These are phyloP conservation scores for Ormyrus thymus DNA, from an alignment of 2,888 invertebrate species.

Conservation along the genomic window DNA sequence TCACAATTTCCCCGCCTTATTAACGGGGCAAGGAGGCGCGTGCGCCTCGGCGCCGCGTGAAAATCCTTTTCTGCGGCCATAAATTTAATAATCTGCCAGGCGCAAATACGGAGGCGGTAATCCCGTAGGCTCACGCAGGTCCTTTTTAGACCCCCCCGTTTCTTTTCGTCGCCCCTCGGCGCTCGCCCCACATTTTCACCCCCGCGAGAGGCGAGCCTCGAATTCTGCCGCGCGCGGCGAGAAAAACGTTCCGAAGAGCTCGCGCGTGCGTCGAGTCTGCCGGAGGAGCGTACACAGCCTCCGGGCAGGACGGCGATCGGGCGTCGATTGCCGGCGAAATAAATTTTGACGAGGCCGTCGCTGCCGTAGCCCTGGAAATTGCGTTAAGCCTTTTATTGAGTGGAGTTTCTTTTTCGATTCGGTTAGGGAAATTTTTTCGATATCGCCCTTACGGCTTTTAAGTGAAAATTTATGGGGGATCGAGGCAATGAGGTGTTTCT, in stretches of 20 bases:
- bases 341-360: slow-evolving; percentile 20
- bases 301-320: slow-evolving; percentile 3
- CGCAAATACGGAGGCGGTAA: slow-evolving; percentile 60
- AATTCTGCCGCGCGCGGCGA: slow-evolving; percentile 27
- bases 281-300: not conserved
- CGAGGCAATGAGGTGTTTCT: too few relatives aligned
- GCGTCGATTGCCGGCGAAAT: slow-evolving; percentile 33
- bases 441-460: too few relatives aligned
- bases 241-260: slow-evolving; percentile 14
- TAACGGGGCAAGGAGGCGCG: not conserved
- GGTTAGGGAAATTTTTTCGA: not conserved
- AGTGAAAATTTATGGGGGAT: too few relatives aligned
- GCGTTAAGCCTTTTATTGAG: slow-evolving; percentile 38
- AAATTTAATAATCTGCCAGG: slow-evolving; percentile 65
- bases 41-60: not conserved
- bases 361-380: slow-evolving; percentile 11
- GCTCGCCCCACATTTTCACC: slow-evolving; percentile 43
- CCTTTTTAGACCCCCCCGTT: slow-evolving; percentile 33
- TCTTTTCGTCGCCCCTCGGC: not conserved
- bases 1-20: slow-evolving; percentile 24
- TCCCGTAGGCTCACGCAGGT: slow-evolving; percentile 61
- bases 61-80: slow-evolving; percentile 58
- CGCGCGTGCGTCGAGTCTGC: too few relatives aligned
- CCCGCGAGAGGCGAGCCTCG: slow-evolving; percentile 24
- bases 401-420: not conserved